phyloP scores from a whole-genome alignment of 2,888 invertebrate species.

The Frankliniella intonsa region DNA sequence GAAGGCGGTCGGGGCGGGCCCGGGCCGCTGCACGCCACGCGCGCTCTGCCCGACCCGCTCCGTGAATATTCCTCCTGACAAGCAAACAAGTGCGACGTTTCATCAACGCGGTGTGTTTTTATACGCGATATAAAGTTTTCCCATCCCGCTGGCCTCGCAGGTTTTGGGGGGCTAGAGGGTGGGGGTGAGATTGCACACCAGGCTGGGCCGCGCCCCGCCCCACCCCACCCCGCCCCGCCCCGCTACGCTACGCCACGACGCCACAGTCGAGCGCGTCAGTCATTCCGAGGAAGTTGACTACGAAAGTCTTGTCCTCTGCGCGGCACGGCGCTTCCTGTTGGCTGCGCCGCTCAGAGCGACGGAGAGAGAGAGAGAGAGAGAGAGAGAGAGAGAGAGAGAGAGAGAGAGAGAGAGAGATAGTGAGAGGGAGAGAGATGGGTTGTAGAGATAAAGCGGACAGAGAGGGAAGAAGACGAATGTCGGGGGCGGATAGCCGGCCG shows the following conservation, averaged over 20 bases:
- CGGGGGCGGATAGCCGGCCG: neutral
- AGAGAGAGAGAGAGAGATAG: constrained; percentile 38
- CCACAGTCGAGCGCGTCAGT: neutral
- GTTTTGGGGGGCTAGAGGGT: neutral
- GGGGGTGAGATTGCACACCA: neutral
- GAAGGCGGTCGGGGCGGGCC: no score
- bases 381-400: constrained; percentile 39
- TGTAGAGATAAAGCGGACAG: constrained; percentile 34
- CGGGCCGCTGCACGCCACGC: no score
- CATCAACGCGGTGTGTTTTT: neutral
- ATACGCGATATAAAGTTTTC: constrained; percentile 20
- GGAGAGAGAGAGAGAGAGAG: constrained; percentile 33
- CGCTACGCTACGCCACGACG: neutral
- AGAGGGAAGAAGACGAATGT: constrained; percentile 32
- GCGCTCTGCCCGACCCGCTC: neutral
- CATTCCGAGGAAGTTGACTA: neutral
- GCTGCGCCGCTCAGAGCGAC: neutral
- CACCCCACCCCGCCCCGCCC: neutral
- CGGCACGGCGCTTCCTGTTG: neutral
- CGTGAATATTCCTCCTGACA: neutral
- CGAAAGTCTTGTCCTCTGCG: neutral
- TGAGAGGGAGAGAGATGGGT: constrained; percentile 35
- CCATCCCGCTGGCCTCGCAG: neutral
- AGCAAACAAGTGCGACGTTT: constrained; percentile 7
- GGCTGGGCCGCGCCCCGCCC: neutral